Base-by-base conservation (phyloP, 2,888 invertebrate species). In the Carterocephalus palaemon region DNA sequence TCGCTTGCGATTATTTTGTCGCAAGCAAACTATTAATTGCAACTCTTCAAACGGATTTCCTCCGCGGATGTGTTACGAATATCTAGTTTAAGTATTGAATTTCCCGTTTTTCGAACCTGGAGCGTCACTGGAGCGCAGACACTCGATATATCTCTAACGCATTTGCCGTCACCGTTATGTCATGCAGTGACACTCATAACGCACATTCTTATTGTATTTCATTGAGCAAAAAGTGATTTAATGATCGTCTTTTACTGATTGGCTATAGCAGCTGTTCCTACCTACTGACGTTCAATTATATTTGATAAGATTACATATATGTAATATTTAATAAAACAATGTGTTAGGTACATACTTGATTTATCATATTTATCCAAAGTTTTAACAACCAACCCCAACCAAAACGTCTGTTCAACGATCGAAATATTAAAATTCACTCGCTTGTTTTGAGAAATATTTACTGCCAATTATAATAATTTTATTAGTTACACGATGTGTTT, bases 1-100 rank as follows among this genome's bases (percentile, higher is more conserved):
- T 60, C 60, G 52, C 20, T 15, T 53, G 54, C 48, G 52, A 58
- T 65, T 64, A 62, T 63, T 59, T 62, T 57, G 46, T 54, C 56
- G 53, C 59, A 62, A 47, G 37, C 22, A 26, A 34, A 7, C 23
- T 36, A 56, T 56, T 59, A 61, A 62, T 57, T 43, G 47, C 10
- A 38, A 36, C 36, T 39, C 46, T 45, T 49, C 38, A 47, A 38
- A 37, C 46, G 39, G 40, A 48, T 48, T 54, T 53, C 51, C 46
- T 52, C 42, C 46, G 47, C 41, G 36, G 46, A 47, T 47, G 48
- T 54, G 48, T 58, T 59, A 59, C 34, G 8, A 43, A 28, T 34
- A 43, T 43, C 42, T 43, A 36, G 42, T 43, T 34, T 43, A 36
- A 20, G 34, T 43, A 22, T 34, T 34, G 22, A 22, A 36, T 43